phyloP scores from a whole-genome alignment of 2,797 vertebrate genomes.

The Ibycter americanus region DNA sequence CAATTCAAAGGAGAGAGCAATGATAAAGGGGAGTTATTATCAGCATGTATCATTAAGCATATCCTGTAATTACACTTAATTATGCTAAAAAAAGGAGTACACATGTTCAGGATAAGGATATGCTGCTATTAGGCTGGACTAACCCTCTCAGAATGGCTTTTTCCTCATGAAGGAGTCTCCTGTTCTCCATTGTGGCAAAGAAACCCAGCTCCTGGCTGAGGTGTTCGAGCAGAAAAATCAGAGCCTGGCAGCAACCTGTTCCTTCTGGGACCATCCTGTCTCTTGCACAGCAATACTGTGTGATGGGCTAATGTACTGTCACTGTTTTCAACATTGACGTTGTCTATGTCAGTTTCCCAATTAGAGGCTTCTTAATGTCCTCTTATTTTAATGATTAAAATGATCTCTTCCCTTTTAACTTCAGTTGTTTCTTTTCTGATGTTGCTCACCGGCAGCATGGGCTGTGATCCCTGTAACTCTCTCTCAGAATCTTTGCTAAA shows the following conservation, averaged over 20 bases:
- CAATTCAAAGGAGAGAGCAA: background rate
- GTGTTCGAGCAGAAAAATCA: background rate
- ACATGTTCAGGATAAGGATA: background rate
- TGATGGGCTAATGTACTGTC: background rate
- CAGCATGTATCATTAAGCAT: background rate
- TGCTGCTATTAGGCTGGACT: background rate
- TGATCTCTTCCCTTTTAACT: background rate
- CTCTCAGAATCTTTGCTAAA: background rate
- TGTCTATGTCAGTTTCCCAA: background rate
- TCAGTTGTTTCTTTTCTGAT: background rate
- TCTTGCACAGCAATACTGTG: rapidly evolving
- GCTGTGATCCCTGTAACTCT: background rate
- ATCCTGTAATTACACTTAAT: background rate
- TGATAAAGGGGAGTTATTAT: background rate
- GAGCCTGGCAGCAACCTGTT: background rate
- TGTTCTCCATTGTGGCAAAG: background rate
- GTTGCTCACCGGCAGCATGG: background rate
- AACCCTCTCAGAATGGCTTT: background rate
- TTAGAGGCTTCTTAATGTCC: background rate
- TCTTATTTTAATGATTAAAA: background rate
- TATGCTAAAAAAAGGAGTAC: background rate
- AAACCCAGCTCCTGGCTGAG: background rate
- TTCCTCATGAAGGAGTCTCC: background rate
- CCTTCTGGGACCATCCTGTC: background rate
- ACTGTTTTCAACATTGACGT: background rate